A percentile compares a stretch with the other conserved stretches of the same genome.
Evolutionary conservation across 2,797 vertebrate genomes (phyloP).

Genomic region (Hozukius guyotensis): DNA sequence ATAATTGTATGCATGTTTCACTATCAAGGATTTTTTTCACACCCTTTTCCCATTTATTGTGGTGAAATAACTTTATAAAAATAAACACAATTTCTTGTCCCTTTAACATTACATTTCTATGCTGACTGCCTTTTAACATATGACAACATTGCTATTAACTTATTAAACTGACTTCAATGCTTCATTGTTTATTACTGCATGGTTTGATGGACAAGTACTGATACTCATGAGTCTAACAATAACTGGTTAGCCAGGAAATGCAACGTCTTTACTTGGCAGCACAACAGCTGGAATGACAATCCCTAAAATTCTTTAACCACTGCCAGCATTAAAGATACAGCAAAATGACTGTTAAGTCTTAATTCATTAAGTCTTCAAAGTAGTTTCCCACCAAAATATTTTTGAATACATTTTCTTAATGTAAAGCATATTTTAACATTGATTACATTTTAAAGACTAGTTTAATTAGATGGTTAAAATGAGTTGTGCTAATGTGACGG

Average conservation of each 20-base stretch:
- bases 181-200: not conserved
- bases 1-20: not conserved
- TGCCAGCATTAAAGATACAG: not conserved
- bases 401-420: not conserved
- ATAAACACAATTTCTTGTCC: not conserved
- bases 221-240: not conserved
- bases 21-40: not conserved
- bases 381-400: not conserved
- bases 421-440: not conserved
- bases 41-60: not conserved
- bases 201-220: not conserved
- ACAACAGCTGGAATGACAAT: not conserved
- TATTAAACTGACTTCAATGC: not conserved
- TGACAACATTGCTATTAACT: not conserved
- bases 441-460: not conserved
- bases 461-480: not conserved
- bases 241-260: constrained; percentile 22
- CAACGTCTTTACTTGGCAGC: not conserved
- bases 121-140: not conserved
- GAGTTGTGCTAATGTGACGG: not conserved
- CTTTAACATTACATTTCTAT: not conserved
- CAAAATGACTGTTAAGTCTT: not conserved
- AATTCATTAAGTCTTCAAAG: not conserved
- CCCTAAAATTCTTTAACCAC: not conserved
- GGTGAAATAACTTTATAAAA: not conserved